phyloP scores from a whole-genome alignment of 2,888 invertebrate genomes.

The Pachliopta kotzebuea region DNA sequence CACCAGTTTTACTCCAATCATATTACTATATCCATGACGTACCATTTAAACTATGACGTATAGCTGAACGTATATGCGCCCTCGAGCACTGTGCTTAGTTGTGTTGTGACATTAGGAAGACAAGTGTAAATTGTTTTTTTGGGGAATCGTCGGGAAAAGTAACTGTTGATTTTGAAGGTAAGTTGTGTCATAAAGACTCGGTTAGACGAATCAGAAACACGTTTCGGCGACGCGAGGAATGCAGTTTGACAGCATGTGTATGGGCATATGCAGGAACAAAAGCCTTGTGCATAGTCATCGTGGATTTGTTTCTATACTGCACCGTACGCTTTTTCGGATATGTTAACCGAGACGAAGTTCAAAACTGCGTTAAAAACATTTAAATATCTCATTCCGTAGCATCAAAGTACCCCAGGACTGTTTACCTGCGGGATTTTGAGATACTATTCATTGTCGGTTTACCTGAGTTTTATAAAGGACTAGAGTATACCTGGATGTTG shows the following conservation, averaged over 20 bases:
- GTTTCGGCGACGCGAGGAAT: constrained; percentile 76
- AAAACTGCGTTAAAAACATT: constrained; percentile 23
- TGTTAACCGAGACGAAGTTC: constrained; percentile 36
- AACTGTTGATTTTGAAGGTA: constrained; percentile 78
- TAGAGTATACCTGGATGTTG: constrained; percentile 63
- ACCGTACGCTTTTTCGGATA: constrained; percentile 57
- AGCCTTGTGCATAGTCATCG: constrained; percentile 75
- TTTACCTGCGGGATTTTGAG: background rate
- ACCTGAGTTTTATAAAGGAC: constrained; percentile 62
- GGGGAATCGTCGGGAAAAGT: constrained; percentile 60
- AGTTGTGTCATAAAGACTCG: constrained; percentile 75
- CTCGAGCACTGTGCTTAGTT: constrained; percentile 59
- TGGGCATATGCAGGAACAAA: constrained; percentile 74
- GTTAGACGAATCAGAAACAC: constrained; percentile 63
- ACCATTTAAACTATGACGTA: constrained; percentile 65
- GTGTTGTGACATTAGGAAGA: constrained; percentile 54
- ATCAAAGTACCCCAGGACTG: background rate
- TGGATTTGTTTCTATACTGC: constrained; percentile 65
- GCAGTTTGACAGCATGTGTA: constrained; percentile 77
- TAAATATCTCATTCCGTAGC: background rate
- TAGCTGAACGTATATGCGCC: constrained; percentile 51
- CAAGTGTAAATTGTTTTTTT: constrained; percentile 47
- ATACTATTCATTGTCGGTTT: constrained; percentile 45
- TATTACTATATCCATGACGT: constrained; percentile 49
- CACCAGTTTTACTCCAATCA: constrained; percentile 65